Conservation (phyloP, 2,888 invertebrate species). For the Scelioninae gen. 1 region DNA sequence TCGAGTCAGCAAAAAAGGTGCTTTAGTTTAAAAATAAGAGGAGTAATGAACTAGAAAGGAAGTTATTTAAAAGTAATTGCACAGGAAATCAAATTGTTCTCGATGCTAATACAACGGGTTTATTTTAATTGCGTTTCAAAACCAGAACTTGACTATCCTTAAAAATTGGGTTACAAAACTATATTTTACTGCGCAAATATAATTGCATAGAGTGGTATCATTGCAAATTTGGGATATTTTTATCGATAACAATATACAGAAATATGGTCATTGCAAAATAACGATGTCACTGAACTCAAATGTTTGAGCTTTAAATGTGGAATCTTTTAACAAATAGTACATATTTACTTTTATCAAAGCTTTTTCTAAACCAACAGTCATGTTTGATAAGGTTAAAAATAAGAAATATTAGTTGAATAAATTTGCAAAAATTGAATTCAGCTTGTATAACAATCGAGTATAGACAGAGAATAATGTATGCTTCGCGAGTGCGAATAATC, state of each 20-base stretch:
- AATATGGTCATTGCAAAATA: background rate
- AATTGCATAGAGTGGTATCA: slow-evolving; percentile 9
- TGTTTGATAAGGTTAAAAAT: no score
- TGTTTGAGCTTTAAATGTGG: no score
- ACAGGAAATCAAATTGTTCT: slow-evolving; percentile 25
- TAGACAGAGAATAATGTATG: no score
- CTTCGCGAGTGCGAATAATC: no score
- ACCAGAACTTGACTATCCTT: background rate
- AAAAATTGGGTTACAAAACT: slow-evolving; percentile 34
- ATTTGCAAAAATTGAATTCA: no score
- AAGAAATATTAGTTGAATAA: no score
- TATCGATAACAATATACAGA: slow-evolving; percentile 8
- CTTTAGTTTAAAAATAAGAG: slow-evolving; percentile 25
- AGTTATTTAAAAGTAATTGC: slow-evolving; percentile 47
- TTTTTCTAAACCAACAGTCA: no score
- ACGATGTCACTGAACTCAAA: background rate
- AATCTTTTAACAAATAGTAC: no score
- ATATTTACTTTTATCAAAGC: no score
- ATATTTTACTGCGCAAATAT: slow-evolving; percentile 10
- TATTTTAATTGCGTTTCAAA: slow-evolving; percentile 46
- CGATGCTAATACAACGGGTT: slow-evolving; percentile 40
- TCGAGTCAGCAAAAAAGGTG: background rate
- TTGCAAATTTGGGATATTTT: slow-evolving; percentile 2
- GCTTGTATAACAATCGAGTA: no score
- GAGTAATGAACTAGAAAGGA: slow-evolving; percentile 21